Conservation (phyloP, 2,113 vertebrate species). For the Notothenia rossii region DNA sequence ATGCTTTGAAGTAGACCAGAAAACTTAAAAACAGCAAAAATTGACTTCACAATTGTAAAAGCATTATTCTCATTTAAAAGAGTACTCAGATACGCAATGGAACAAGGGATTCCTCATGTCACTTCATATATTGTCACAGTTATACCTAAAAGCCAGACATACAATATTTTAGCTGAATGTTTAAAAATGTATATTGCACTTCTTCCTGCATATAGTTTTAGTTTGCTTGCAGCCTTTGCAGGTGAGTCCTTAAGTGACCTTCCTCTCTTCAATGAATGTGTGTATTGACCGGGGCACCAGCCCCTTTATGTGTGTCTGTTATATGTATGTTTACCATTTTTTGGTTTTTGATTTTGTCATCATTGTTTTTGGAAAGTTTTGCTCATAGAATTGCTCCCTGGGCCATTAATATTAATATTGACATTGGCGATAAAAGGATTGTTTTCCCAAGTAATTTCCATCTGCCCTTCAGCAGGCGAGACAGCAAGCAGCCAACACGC, state of each 20-base stretch:
- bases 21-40: neutral
- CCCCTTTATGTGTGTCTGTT: constrained; percentile 10
- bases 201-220: neutral
- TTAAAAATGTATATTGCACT: neutral
- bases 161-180: neutral
- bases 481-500: constrained; percentile 60
- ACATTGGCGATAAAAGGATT: constrained; percentile 74
- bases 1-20: neutral
- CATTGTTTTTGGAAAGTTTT: constrained; percentile 10
- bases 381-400: constrained; percentile 50
- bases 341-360: neutral
- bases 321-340: constrained; percentile 22
- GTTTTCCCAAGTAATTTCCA: constrained; percentile 72
- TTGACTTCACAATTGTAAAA: neutral
- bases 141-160: neutral
- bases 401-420: constrained; percentile 77
- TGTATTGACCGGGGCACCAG: constrained; percentile 1
- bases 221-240: constrained; percentile 17
- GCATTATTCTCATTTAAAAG: no score
- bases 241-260: constrained; percentile 40
- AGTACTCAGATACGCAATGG: neutral
- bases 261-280: constrained; percentile 16
- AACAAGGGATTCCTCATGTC: neutral
- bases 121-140: neutral
- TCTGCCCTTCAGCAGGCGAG: constrained; percentile 76